A percentile compares a stretch with the other conserved stretches of the same genome.
Evolutionary conservation across 2,113 vertebrate genomes (phyloP).

Genomic region (Chaetodon auriga): DNA sequence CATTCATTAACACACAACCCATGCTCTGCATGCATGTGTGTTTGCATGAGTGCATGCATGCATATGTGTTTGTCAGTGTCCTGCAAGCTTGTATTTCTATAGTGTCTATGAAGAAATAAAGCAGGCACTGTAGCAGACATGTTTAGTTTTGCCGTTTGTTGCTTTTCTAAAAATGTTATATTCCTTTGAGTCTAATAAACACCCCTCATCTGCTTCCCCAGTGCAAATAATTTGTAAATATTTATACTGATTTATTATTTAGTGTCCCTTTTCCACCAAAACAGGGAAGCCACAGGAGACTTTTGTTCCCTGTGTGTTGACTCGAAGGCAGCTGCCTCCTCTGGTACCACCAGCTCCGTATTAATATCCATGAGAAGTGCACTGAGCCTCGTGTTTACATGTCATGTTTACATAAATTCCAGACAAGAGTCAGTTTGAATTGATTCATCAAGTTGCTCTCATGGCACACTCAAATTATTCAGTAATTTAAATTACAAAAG

Average conservation of each 20-base stretch:
- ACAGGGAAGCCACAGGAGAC: constrained; percentile 43
- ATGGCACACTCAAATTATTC: constrained; percentile 6
- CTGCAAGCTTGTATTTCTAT: constrained; percentile 38
- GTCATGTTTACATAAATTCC: constrained; percentile 56
- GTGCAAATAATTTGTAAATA: constrained; percentile 66
- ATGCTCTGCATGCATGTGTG: constrained; percentile 39
- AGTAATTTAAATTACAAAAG: constrained; percentile 37
- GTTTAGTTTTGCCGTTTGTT: not conserved
- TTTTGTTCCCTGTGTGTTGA: constrained; percentile 34
- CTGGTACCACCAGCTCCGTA: constrained; percentile 13
- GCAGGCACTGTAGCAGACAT: not conserved
- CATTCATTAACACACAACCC: constrained; percentile 74
- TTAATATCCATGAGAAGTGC: constrained; percentile 50
- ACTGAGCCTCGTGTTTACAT: constrained; percentile 54
- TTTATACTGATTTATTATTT: constrained; percentile 70
- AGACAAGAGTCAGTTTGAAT: constrained; percentile 42
- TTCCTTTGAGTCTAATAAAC: constrained; percentile 26
- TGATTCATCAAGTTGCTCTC: constrained; percentile 34
- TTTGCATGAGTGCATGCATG: constrained; percentile 10
- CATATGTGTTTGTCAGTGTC: constrained; percentile 34
- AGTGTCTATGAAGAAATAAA: not conserved
- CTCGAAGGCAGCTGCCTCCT: constrained; percentile 44
- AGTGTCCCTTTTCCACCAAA: constrained; percentile 34
- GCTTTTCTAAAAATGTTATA: not conserved
- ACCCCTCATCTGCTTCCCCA: constrained; percentile 8